Conservation (phyloP, 2,888 invertebrate species). For the Leptopilina syphax region DNA sequence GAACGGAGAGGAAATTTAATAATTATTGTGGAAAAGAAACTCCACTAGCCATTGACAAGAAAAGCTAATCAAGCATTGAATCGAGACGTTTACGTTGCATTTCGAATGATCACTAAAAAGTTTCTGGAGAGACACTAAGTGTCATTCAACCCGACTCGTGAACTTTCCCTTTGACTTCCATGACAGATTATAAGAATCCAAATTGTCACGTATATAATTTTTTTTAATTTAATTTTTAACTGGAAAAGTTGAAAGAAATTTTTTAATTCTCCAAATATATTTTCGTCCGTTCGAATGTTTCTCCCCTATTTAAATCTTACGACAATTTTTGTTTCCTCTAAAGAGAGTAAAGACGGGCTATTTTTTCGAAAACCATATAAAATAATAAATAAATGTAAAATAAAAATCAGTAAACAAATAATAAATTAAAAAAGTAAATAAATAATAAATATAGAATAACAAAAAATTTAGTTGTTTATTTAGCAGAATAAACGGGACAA, state of each 20-base stretch:
- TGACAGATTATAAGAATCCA: constrained; percentile 16
- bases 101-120: constrained; percentile 35
- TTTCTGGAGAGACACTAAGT: constrained; percentile 17
- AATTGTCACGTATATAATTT: background rate
- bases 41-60: background rate
- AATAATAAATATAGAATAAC: too few relatives aligned
- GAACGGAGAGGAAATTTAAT: background rate
- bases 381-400: too few relatives aligned
- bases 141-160: constrained; percentile 31
- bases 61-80: constrained; percentile 22
- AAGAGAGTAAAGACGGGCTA: too few relatives aligned
- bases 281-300: too few relatives aligned
- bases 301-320: too few relatives aligned
- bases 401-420: too few relatives aligned
- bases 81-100: constrained; percentile 22
- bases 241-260: background rate
- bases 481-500: too few relatives aligned
- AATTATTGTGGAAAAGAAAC: constrained; percentile 29
- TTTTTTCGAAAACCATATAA: too few relatives aligned
- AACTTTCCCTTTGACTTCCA: constrained; percentile 37
- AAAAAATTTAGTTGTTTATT: too few relatives aligned
- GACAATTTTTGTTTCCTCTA: too few relatives aligned
- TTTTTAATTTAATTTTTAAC: background rate
- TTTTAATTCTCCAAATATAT: background rate
- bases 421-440: too few relatives aligned